Conservation (phyloP, 2,888 invertebrate species). For the Sarcophaga carnaria region DNA sequence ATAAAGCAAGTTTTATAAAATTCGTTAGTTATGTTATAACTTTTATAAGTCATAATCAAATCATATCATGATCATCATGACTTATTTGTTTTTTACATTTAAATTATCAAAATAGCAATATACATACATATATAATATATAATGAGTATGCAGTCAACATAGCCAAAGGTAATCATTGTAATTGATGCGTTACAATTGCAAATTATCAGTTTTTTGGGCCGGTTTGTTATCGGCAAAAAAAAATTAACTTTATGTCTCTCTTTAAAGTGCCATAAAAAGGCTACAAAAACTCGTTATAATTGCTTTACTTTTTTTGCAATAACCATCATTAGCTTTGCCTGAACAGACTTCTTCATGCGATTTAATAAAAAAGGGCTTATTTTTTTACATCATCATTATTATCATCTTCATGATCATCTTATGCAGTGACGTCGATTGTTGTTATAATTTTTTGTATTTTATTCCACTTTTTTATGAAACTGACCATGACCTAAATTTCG, state of each 20-base stretch:
- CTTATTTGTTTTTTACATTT: conserved; percentile 1
- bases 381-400: not conserved
- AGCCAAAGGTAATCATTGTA: not conserved
- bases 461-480: not conserved
- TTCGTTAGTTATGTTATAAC: conserved; percentile 2
- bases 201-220: not conserved
- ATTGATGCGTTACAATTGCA: conserved; percentile 16
- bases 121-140: not conserved
- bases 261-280: not conserved
- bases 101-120: not conserved
- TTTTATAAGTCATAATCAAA: conserved; percentile 9
- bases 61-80: conserved; percentile 13
- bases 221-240: not conserved
- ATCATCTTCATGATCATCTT: conserved; percentile 2
- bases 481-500: conserved; percentile 29
- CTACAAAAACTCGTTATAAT: not conserved
- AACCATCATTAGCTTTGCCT: too few species aligned
- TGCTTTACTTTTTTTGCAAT: too few species aligned
- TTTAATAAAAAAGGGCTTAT: not conserved
- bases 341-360: not conserved
- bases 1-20: not conserved
- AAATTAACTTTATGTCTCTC: not conserved
- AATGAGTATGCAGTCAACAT: not conserved
- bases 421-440: not conserved
- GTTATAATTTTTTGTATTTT: not conserved